Evolutionary conservation across 1,140 invertebrate species (phyloP).

Genomic region (Hetaerina americana): DNA sequence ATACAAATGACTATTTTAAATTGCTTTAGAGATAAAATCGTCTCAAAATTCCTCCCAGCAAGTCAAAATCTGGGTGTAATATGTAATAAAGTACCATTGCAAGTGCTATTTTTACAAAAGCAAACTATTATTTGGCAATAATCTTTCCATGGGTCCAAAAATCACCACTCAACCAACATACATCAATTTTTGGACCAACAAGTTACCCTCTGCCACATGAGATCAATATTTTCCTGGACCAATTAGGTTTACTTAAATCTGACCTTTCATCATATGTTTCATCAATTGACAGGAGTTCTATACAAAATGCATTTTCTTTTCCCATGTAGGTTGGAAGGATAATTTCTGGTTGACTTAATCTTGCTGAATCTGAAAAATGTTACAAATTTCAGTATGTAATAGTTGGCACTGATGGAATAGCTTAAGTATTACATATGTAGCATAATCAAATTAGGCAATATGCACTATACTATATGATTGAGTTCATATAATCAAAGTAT

Average conservation of each 20-base stretch:
- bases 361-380: not conserved
- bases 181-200: not conserved
- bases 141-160: not conserved
- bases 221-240: not conserved
- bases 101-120: not conserved
- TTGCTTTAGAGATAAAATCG: not conserved
- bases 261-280: conserved; percentile 38
- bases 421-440: not conserved
- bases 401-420: not conserved
- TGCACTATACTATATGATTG: not conserved
- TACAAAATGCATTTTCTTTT: conserved; percentile 41
- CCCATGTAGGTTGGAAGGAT: conserved; percentile 18
- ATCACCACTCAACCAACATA: not conserved
- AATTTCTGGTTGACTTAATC: not conserved
- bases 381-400: not conserved
- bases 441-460: not conserved
- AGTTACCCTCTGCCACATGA: not conserved
- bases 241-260: not conserved
- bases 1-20: not conserved
- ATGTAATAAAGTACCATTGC: not conserved
- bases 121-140: not conserved
- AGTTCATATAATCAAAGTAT: not conserved
- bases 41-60: not conserved
- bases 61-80: not conserved
- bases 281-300: conserved; percentile 50